A percentile compares a stretch with the other conserved stretches of the same genome.
These are phyloP conservation scores for Coptodon bakossiorum DNA, from an alignment of 2,113 vertebrate genomes.

Conservation along the genomic window DNA sequence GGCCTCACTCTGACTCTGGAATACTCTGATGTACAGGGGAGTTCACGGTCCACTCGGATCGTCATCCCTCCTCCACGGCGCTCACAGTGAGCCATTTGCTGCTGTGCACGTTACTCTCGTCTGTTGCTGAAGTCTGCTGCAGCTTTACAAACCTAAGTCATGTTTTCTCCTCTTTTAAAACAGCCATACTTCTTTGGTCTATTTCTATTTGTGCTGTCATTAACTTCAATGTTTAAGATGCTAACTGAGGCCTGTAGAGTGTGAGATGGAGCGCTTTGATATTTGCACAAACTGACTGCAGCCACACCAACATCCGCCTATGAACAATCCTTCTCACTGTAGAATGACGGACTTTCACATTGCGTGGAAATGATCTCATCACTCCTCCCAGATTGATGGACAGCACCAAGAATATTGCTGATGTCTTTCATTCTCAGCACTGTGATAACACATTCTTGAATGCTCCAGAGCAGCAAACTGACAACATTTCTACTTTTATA, in stretches of 20 bases:
- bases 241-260: background rate
- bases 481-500: background rate
- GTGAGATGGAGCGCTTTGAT: background rate
- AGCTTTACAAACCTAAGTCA: background rate
- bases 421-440: background rate
- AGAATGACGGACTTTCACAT: background rate
- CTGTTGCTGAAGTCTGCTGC: background rate
- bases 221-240: background rate
- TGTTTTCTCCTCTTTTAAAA: background rate
- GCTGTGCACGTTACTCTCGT: background rate
- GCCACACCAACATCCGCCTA: background rate
- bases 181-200: background rate
- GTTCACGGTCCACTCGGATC: background rate
- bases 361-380: background rate
- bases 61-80: accelerated
- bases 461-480: background rate
- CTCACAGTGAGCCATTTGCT: background rate
- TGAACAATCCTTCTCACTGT: background rate
- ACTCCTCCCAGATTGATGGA: background rate
- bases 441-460: background rate
- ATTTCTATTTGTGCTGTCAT: background rate
- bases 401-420: background rate
- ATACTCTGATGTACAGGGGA: background rate
- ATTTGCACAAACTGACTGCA: background rate
- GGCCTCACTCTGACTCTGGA: background rate